Evolutionary conservation across 2,113 vertebrate genomes (phyloP), one percentile per base, ranked within the genome.

Genomic region (Zingel zingel): DNA sequence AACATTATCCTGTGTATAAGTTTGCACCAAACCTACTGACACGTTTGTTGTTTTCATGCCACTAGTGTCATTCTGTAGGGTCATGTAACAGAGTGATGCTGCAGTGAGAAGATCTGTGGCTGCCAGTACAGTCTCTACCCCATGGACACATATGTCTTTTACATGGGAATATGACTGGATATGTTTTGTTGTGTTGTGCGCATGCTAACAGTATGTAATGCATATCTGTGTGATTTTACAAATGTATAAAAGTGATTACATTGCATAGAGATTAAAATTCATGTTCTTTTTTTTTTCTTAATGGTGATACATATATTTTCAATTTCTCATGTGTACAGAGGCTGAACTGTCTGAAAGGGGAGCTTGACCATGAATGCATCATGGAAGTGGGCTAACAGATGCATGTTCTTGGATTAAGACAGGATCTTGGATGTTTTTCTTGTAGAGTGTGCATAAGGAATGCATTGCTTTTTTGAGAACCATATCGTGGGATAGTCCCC

Each of bases 21-120:
- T 67, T 88, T 81, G 39, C 15, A 39, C 43, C 36, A 50, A 65
- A 63, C 16, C 6, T 59, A 33, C 43, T 48, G 54, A 23, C 43
- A 57, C 36, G 21, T 57, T 47, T 58, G 23, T 64, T 21, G 50
- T 59, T 71, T 61, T 73, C 27, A 13, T 75, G 53, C 43, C 65
- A 19, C 6, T 43, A 43, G 39, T 68, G 69, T 80, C 72, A 76
- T 45, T 43, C 63, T 75, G 58, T 36, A 69, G 43, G 66, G 48
- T 69, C 66, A n/a, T 5, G 50, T 54, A 53, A 54, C 19, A 54
- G 21, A 82, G 53, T 16, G 48, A 74, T 48, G 16, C 43, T 68
- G 43, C 79, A 69, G 36, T 79, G 43, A 77, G 45, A 82, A 53
- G 63, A 74, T 71, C 48, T 61, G 56, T 14, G 50, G 56, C 25